Conservation (phyloP, 2,888 invertebrate species). For the Pachycephus smyrnensis region DNA sequence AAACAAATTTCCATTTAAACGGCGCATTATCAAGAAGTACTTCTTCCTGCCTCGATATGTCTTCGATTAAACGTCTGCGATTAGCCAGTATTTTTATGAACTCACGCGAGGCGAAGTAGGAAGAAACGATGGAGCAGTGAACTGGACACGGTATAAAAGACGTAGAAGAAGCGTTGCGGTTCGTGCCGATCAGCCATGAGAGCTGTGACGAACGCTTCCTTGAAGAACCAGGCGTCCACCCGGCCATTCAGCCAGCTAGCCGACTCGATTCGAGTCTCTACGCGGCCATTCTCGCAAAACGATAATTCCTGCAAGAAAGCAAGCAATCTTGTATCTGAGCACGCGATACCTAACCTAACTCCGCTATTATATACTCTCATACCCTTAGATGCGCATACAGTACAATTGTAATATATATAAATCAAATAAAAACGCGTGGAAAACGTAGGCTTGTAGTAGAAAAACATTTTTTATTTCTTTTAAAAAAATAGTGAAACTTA, state of each 20-base stretch:
- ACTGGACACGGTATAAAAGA: not conserved
- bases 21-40: not conserved
- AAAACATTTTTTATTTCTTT: not conserved
- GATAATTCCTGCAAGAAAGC: constrained; percentile 22
- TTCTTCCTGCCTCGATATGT: not conserved
- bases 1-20: not conserved
- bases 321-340: constrained; percentile 5
- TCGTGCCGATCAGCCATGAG: constrained; percentile 6
- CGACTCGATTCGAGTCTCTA: not conserved
- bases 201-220: constrained; percentile 15
- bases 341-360: not conserved
- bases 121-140: not conserved
- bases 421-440: not conserved
- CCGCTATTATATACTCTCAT: not conserved
- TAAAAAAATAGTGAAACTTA: not conserved
- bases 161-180: not conserved
- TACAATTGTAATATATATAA: not conserved
- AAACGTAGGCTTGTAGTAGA: not conserved
- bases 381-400: not conserved
- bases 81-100: constrained; percentile 6
- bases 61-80: not conserved
- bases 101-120: not conserved
- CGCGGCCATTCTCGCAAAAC: constrained; percentile 16
- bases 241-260: not conserved
- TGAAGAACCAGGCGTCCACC: constrained; percentile 1